These are phyloP conservation scores for Fukomys damarensis DNA, from an alignment of 2,113 vertebrate genomes.

Conservation along the genomic window DNA sequence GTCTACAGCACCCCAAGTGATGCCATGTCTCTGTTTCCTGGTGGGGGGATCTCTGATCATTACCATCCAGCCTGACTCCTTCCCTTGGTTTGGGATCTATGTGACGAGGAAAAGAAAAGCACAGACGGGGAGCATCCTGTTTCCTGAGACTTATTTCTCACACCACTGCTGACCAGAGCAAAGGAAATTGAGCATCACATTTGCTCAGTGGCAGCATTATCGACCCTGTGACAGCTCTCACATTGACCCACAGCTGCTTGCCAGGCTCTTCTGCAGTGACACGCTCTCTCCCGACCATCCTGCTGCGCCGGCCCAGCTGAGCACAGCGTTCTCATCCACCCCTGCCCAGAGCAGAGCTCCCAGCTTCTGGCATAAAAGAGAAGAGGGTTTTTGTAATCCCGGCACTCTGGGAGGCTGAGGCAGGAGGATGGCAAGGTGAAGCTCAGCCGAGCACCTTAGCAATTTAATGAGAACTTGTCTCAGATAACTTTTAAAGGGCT, in stretches of 20 bases:
- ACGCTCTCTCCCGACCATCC: accelerated
- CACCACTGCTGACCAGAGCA: neutral
- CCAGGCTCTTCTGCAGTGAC: neutral
- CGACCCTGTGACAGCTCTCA: neutral
- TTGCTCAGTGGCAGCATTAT: neutral
- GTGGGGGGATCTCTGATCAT: neutral
- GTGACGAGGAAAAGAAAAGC: neutral
- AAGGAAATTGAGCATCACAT: neutral
- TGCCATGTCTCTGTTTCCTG: accelerated
- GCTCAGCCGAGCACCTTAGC: neutral
- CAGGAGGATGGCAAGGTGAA: neutral
- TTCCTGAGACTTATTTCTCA: neutral
- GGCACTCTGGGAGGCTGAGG: neutral
- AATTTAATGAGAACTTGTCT: neutral
- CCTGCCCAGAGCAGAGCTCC: neutral
- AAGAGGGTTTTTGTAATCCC: neutral
- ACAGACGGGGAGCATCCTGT: neutral
- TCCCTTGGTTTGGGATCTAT: accelerated
- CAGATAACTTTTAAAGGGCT: neutral
- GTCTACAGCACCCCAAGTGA: neutral
- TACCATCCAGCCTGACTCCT: neutral
- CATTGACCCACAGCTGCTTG: neutral
- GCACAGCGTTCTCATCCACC: neutral
- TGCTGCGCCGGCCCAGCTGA: neutral
- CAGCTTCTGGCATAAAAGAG: accelerated